These are phyloP conservation scores for Cochlearius cochlearius DNA, from an alignment of 2,113 vertebrate genomes.

Conservation along the genomic window DNA sequence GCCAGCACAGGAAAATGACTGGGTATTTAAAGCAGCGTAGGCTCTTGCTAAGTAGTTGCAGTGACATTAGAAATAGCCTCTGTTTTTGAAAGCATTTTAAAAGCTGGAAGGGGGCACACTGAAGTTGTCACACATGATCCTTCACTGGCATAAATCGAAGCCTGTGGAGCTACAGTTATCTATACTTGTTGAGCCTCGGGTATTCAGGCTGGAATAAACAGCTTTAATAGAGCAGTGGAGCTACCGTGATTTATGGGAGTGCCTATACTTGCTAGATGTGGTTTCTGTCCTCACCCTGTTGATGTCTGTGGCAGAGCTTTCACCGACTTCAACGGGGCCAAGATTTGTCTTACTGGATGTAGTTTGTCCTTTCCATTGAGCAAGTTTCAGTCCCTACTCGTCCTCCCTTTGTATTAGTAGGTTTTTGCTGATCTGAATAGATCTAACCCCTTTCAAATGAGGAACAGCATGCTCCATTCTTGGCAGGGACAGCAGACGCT, in stretches of 20 bases:
- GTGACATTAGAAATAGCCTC: not conserved
- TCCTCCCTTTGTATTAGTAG: not conserved
- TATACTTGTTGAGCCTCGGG: constrained; percentile 30
- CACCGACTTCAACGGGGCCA: not conserved
- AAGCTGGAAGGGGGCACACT: not conserved
- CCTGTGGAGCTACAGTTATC: constrained; percentile 9
- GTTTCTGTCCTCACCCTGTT: not conserved
- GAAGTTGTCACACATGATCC: not conserved
- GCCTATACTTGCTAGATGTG: not conserved
- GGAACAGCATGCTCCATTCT: not conserved
- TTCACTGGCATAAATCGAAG: constrained; percentile 2
- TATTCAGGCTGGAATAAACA: constrained; percentile 30
- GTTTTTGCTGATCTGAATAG: not conserved
- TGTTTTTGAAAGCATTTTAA: not conserved
- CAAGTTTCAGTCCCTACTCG: not conserved
- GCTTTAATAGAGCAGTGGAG: constrained; percentile 23
- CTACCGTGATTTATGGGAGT: constrained; percentile 13
- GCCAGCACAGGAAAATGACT: not conserved
- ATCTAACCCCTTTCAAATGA: not conserved
- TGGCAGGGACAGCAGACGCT: not conserved
- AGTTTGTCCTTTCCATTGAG: not conserved
- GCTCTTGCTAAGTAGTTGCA: not conserved
- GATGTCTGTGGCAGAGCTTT: not conserved
- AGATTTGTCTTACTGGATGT: not conserved
- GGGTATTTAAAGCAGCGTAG: not conserved